These are phyloP conservation scores for Eclectus roratus DNA, from an alignment of 2,113 vertebrate genomes.

Conservation along the genomic window DNA sequence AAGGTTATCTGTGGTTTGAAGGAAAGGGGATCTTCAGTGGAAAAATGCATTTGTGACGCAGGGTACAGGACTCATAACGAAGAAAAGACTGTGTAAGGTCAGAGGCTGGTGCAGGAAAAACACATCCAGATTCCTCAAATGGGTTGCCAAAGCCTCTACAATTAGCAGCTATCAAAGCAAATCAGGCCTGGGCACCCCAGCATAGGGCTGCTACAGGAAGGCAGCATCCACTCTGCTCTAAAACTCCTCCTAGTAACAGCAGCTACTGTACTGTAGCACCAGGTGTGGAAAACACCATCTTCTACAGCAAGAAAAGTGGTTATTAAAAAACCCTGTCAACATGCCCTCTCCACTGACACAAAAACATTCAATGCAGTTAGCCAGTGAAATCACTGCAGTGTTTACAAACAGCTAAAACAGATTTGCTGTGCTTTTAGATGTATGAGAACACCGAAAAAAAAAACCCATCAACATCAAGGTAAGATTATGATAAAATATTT, in stretches of 20 bases:
- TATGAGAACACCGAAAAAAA: not conserved
- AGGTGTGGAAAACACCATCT: not conserved
- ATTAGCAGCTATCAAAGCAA: not conserved
- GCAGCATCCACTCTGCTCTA: not conserved
- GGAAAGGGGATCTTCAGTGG: not conserved
- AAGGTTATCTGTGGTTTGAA: not conserved
- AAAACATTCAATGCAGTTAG: not conserved
- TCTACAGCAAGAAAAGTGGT: not conserved
- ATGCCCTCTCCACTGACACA: not conserved
- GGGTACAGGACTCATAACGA: not conserved
- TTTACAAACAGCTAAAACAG: not conserved
- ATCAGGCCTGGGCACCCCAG: not conserved
- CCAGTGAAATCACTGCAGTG: not conserved
- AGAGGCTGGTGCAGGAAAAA: not conserved
- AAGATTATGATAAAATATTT: not conserved
- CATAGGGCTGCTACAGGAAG: not conserved
- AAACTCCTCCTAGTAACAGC: not conserved
- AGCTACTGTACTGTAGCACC: not conserved
- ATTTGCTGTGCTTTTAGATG: not conserved
- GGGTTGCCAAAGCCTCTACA: not conserved
- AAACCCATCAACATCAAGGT: not conserved
- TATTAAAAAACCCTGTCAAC: not conserved
- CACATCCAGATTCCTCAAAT: not conserved
- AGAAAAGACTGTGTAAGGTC: not conserved
- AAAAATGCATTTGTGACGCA: not conserved